A percentile compares a stretch with the other conserved stretches of the same genome.
phyloP scores from a whole-genome alignment of 1,140 invertebrate species.

The Cotesia chilonis region DNA sequence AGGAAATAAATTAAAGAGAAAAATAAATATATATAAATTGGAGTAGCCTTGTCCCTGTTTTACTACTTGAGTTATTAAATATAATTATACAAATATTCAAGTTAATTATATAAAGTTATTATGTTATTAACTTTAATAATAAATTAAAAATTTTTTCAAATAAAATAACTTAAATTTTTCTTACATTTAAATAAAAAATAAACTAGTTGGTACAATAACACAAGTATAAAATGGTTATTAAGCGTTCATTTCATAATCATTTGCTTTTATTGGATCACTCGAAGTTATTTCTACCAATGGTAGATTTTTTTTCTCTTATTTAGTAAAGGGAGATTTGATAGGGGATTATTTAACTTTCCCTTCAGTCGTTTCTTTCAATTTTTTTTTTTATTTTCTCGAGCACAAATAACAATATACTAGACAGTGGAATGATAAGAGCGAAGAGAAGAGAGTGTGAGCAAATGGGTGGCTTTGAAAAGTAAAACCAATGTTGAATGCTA shows the following conservation, averaged over 20 bases:
- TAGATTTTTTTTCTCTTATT: background rate
- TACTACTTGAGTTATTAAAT: background rate
- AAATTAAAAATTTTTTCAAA: too few relatives aligned
- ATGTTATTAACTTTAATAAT: too few relatives aligned
- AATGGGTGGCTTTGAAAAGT: background rate
- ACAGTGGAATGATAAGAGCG: background rate
- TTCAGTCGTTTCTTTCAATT: conserved; percentile 37
- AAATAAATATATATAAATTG: background rate
- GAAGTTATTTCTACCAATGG: background rate
- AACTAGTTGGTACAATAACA: conserved; percentile 12
- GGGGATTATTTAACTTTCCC: conserved; percentile 35
- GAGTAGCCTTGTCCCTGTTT: too few relatives aligned
- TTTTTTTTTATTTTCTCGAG: conserved; percentile 2
- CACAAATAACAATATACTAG: background rate
- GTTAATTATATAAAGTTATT: too few relatives aligned
- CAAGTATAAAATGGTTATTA: conserved; percentile 19
- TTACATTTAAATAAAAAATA: background rate
- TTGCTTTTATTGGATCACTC: background rate
- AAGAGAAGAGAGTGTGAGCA: background rate
- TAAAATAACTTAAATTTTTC: background rate
- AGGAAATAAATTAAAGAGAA: background rate
- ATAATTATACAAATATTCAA: background rate
- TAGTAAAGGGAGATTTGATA: conserved; percentile 32
- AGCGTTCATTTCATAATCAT: conserved; percentile 9
- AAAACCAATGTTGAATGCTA: too few relatives aligned